Conservation (phyloP, 53 echinoderm and acorn worm species). For the Patiria pectinifera region DNA sequence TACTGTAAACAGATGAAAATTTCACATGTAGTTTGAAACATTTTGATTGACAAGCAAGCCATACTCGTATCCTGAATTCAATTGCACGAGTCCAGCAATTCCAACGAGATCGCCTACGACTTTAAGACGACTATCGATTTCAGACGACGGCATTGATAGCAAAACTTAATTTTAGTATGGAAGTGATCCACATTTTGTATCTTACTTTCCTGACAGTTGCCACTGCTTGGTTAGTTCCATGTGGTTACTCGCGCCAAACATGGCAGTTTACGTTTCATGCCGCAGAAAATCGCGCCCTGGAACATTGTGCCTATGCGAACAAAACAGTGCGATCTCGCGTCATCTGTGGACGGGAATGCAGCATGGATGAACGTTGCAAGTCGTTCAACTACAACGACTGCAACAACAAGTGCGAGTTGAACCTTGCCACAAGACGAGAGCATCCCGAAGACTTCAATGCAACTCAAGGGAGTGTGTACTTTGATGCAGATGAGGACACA, state of each 20-base stretch:
- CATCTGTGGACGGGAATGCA: slow-evolving; percentile 30
- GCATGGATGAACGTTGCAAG: not conserved
- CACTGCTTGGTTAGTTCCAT: not conserved
- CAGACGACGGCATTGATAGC: not conserved
- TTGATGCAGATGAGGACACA: slow-evolving; percentile 9
- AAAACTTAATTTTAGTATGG: not conserved
- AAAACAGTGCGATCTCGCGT: not conserved
- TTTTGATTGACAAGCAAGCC: no score
- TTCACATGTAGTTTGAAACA: no score
- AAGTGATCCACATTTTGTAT: not conserved
- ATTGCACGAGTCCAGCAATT: no score
- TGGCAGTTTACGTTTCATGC: not conserved
- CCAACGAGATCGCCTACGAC: no score
- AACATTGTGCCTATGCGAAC: no score
- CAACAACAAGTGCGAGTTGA: slow-evolving; percentile 11
- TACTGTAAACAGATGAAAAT: no score
- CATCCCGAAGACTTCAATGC: not conserved
- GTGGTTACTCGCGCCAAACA: not conserved
- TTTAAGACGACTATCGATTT: not conserved
- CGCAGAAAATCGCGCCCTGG: not conserved
- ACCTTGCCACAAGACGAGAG: not conserved
- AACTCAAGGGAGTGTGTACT: slow-evolving; percentile 22
- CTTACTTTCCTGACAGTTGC: not conserved
- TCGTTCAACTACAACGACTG: not conserved
- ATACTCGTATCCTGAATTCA: no score